A percentile compares a stretch with the other conserved stretches of the same genome.
phyloP scores from a whole-genome alignment of 1,140 invertebrate species.

The Portunus trituberculatus region DNA sequence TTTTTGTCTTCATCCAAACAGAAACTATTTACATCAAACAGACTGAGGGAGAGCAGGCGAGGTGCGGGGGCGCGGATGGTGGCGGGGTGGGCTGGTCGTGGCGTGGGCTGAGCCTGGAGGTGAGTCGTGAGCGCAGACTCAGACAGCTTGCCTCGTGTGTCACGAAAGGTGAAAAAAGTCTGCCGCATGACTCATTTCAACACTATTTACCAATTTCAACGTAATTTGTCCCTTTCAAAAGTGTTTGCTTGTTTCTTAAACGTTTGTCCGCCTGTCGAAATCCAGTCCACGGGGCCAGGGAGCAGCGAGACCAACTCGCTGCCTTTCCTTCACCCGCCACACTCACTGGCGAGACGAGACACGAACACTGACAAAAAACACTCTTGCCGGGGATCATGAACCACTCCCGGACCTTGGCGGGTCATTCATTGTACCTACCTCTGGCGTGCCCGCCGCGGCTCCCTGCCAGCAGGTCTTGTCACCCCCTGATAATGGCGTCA shows the following conservation, averaged over 20 bases:
- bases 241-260: too few species aligned
- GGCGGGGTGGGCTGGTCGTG: background rate
- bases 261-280: background rate
- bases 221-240: too few species aligned
- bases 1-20: constrained; percentile 23
- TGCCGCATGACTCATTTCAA: background rate
- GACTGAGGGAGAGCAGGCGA: background rate
- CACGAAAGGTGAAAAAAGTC: background rate
- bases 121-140: background rate
- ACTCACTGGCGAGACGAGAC: background rate
- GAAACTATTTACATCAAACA: constrained; percentile 13
- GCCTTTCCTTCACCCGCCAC: background rate
- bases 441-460: background rate
- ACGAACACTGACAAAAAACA: too few species aligned
- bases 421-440: background rate
- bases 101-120: background rate
- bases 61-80: background rate
- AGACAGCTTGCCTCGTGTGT: background rate
- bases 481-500: background rate
- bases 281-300: background rate
- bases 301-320: background rate
- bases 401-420: background rate
- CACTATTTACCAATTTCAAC: background rate
- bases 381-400: background rate
- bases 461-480: background rate